Evolutionary conservation across 2,113 vertebrate genomes (phyloP).

Genomic region (Stegostoma tigrinum): DNA sequence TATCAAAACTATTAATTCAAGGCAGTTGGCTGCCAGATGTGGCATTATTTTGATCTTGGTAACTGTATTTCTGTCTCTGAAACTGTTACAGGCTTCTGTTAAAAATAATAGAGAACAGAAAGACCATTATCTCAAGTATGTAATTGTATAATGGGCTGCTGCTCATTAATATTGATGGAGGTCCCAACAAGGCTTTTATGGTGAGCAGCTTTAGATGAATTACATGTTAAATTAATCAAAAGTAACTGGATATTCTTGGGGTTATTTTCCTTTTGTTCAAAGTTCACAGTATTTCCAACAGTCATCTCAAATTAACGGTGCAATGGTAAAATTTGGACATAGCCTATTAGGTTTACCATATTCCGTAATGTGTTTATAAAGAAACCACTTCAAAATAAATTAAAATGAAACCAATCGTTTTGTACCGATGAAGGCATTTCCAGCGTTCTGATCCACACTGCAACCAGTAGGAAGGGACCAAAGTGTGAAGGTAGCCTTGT

Average conservation of each 20-base stretch:
- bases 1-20: slow-evolving; percentile 14
- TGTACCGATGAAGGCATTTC: not conserved
- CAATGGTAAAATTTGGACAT: not conserved
- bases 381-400: not conserved
- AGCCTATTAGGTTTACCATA: not conserved
- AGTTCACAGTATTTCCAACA: not conserved
- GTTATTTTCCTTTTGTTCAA: slow-evolving; percentile 17
- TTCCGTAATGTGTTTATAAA: not conserved
- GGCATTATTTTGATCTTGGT: not conserved
- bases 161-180: slow-evolving; percentile 14
- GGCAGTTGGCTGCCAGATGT: not conserved
- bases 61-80: not conserved
- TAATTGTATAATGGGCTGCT: not conserved
- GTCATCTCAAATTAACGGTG: not conserved
- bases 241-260: slow-evolving; percentile 4
- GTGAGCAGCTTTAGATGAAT: not conserved
- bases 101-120: slow-evolving; percentile 1
- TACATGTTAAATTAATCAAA: slow-evolving; percentile 24
- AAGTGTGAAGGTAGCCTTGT: not conserved
- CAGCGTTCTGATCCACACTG: not conserved
- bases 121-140: slow-evolving; percentile 10
- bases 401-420: not conserved
- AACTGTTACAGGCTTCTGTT: not conserved
- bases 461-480: not conserved
- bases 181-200: not conserved